A percentile compares a stretch with the other conserved stretches of the same genome.
Conservation (phyloP, 1,140 invertebrate genomes). For the Brachionus angularis region DNA sequence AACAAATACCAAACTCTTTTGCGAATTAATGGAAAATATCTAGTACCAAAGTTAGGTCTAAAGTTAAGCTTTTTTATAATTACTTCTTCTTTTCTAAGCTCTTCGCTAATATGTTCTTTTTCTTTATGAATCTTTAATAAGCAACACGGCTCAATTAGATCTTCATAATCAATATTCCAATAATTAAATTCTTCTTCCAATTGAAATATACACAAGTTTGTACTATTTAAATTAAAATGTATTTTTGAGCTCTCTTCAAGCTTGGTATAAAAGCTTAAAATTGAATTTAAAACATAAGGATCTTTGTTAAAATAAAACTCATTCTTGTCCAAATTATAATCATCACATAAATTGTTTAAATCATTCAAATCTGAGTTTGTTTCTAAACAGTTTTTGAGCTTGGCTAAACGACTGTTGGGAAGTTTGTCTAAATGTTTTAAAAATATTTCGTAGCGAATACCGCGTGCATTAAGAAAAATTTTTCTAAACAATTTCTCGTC, state of each 20-base stretch:
- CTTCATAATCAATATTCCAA: conserved; percentile 90
- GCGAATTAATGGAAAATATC: conserved; percentile 65
- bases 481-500: background rate
- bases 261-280: conserved; percentile 84
- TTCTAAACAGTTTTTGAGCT: background rate
- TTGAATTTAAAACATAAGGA: conserved; percentile 96
- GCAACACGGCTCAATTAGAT: conserved; percentile 95
- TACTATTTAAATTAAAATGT: conserved; percentile 95
- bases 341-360: background rate
- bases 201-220: conserved; percentile 80
- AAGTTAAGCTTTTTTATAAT: conserved; percentile 43
- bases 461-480: background rate
- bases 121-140: conserved; percentile 97
- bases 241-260: conserved; percentile 76
- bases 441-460: background rate
- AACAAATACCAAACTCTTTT: conserved; percentile 98
- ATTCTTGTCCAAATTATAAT: background rate
- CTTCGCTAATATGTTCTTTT: conserved; percentile 75
- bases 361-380: background rate
- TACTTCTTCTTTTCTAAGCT: conserved; percentile 48
- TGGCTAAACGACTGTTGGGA: conserved; percentile 84
- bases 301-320: conserved; percentile 99
- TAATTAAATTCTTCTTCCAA: conserved; percentile 98
- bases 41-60: background rate
- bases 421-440: conserved; percentile 70